phyloP scores from a whole-genome alignment of 2,113 vertebrate genomes.

The Tragulus kanchil region DNA sequence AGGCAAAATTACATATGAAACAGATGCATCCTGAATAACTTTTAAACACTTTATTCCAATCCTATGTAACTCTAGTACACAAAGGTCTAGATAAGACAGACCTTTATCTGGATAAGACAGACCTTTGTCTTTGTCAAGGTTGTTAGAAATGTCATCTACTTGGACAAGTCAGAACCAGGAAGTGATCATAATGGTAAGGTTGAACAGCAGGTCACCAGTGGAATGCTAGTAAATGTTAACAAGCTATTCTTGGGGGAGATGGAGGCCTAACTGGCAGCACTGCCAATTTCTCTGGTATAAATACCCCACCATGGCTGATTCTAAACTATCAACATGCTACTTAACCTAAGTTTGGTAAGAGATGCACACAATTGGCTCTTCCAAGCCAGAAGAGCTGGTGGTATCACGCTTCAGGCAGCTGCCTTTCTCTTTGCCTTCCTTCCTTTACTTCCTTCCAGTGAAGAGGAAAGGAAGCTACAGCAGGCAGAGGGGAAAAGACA shows the following conservation, averaged over 20 bases:
- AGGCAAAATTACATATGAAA: conserved; percentile 46
- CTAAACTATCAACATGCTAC: not conserved
- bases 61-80: not conserved
- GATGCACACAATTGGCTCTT: not conserved
- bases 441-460: not conserved
- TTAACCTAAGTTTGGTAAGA: not conserved
- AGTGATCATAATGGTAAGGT: not conserved
- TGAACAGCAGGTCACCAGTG: not conserved
- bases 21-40: not conserved
- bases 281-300: not conserved
- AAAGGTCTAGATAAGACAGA: not conserved
- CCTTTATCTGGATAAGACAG: not conserved
- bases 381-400: not conserved
- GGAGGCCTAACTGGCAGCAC: not conserved
- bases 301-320: not conserved
- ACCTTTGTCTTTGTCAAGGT: not conserved
- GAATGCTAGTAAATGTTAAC: not conserved
- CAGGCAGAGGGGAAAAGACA: not conserved
- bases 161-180: not conserved
- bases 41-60: not conserved
- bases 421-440: not conserved
- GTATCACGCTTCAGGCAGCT: not conserved
- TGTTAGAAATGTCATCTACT: conserved; percentile 24
- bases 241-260: not conserved
- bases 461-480: not conserved